These are phyloP conservation scores for Drosophila navojoa DNA, from an alignment of 1,140 invertebrate species.

Conservation along the genomic window DNA sequence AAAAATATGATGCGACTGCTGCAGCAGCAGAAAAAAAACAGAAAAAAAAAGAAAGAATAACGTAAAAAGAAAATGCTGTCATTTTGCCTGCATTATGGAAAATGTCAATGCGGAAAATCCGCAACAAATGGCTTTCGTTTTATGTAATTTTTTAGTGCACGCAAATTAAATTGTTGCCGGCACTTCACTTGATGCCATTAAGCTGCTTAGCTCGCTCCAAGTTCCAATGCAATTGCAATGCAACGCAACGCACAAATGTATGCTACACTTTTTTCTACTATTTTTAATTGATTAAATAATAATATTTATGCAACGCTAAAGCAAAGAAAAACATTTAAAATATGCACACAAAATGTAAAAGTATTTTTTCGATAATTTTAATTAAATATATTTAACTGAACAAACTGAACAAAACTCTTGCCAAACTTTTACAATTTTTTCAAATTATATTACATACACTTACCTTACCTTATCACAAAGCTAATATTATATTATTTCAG, in stretches of 20 bases:
- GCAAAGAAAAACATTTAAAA: too few species aligned
- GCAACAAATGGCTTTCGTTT: background rate
- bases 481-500: too few species aligned
- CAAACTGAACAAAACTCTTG: too few species aligned
- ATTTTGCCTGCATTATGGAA: constrained; percentile 28
- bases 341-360: too few species aligned
- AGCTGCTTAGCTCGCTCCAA: constrained; percentile 12
- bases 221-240: background rate
- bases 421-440: too few species aligned
- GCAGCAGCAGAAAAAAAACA: constrained; percentile 21
- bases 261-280: constrained; percentile 30
- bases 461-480: too few species aligned
- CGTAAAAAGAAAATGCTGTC: constrained; percentile 9
- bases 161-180: constrained; percentile 13
- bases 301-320: too few species aligned
- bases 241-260: constrained; percentile 31
- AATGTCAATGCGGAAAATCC: constrained; percentile 29
- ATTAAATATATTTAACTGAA: too few species aligned
- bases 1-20: constrained; percentile 39
- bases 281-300: constrained; percentile 36
- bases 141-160: background rate
- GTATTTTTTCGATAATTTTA: too few species aligned
- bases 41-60: background rate
- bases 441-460: too few species aligned
- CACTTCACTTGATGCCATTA: constrained; percentile 39